Evolutionary conservation across 2,888 invertebrate genomes (phyloP).

Genomic region (Papilio gigon): DNA sequence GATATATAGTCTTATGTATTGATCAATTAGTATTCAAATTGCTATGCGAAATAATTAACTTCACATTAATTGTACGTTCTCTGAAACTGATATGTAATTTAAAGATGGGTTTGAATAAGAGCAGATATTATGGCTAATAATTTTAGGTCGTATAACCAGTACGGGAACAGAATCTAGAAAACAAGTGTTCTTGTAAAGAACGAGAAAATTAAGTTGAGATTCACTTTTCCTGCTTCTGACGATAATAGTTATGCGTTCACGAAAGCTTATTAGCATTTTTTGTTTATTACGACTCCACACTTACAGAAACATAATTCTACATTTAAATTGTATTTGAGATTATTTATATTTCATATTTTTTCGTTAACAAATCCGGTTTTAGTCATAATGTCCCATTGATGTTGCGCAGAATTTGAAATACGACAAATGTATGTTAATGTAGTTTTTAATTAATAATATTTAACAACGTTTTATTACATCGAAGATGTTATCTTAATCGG

Average conservation of each 20-base stretch:
- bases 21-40: background rate
- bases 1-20: no score
- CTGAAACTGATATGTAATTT: background rate
- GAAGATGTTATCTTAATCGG: conserved; percentile 1
- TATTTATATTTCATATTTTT: conserved; percentile 16
- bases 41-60: no score
- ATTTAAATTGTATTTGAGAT: background rate
- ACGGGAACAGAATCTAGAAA: no score
- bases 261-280: background rate
- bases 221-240: conserved; percentile 3
- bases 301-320: conserved; percentile 18
- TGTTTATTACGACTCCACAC: conserved; percentile 5
- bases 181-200: no score
- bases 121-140: no score
- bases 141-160: no score
- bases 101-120: background rate
- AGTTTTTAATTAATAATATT: conserved; percentile 32
- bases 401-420: conserved; percentile 14
- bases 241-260: background rate
- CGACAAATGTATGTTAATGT: conserved; percentile 32
- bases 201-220: background rate
- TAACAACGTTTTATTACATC: conserved; percentile 4
- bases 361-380: conserved; percentile 21
- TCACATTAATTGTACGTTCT: background rate
- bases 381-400: conserved; percentile 24